Evolutionary conservation across 1,140 invertebrate species (phyloP), one percentile per base, ranked within the genome.

Genomic region (Alviniconcha marisindica): DNA sequence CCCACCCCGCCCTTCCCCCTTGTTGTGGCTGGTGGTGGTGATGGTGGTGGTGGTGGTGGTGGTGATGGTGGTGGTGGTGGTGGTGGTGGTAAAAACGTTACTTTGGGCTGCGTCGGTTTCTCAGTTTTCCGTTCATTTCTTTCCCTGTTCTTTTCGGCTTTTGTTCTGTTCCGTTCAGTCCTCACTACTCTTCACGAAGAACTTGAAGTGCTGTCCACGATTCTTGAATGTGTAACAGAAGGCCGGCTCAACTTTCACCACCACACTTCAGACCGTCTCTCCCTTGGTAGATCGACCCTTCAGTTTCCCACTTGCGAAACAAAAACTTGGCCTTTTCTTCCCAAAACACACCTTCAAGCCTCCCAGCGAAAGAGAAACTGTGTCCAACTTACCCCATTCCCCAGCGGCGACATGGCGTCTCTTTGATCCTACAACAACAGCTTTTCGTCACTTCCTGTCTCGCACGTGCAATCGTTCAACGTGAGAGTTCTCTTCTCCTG

Each of bases 381-480:
- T 66, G 63, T 66, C 63, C 63, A 66, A 5, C 0, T 66, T 31
- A 2, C n/a, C 33, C n/a, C 5, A 33, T 12, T 66, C 63, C 63
- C n/a, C 24, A 66, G 28, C 12, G 28, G 63, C 63, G 63, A 66
- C 63, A 66, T 31, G 0, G 4, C 28, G 63, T 33, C 28, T 28
- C n/a, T 66, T 66, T 66, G 63, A 66, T 36, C 63, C 10, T 66
- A 66, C 63, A 66, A 66, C 63, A 1, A 66, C 63, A 66, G 63
- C 63, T 66, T 66, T 66, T 33, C 63, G 63, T 33, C 63, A 66
- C 63, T 66, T 66, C 63, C 63, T 66, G n/a, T 33, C 63, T 31
- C 28, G 3, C n/a, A 28, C n/a, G n/a, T 28, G n/a, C n/a, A 7
- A 66, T 12, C 63, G n/a, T 33, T 10, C 28, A 28, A 31, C 63